phyloP scores from a whole-genome alignment of 2,797 vertebrate species.

The Threskiornis aethiopicus region DNA sequence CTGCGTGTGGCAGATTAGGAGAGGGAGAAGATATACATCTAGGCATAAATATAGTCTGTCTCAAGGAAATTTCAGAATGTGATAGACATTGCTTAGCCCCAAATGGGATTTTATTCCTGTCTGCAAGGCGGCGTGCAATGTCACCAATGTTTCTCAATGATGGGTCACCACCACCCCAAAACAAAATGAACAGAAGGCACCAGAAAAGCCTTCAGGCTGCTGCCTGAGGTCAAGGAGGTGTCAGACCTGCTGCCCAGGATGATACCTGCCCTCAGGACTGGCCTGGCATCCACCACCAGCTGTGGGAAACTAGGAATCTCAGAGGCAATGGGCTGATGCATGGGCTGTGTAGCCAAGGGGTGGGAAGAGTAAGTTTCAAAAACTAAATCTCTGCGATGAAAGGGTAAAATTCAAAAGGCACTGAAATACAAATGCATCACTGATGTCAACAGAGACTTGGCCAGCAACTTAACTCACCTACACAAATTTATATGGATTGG shows the following conservation, averaged over 20 bases:
- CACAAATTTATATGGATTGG: neutral
- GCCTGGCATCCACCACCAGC: fast-evolving
- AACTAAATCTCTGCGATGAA: neutral
- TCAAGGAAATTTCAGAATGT: neutral
- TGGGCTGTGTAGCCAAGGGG: neutral
- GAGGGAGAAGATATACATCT: neutral
- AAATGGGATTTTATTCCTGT: neutral
- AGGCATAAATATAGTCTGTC: neutral
- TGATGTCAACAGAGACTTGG: neutral
- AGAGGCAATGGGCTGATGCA: fast-evolving
- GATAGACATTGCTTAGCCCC: neutral
- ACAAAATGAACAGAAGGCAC: neutral
- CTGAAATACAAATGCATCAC: neutral
- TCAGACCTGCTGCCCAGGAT: neutral
- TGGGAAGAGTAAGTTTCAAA: neutral
- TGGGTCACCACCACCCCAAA: neutral
- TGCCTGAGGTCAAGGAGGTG: neutral
- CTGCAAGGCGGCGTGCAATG: fast-evolving
- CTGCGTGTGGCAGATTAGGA: neutral
- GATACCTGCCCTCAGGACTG: neutral
- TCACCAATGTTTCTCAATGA: fast-evolving
- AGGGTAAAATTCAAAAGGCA: neutral
- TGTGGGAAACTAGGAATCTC: neutral
- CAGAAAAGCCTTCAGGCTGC: neutral
- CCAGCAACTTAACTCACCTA: neutral